A percentile compares a stretch with the other conserved stretches of the same genome.
phyloP scores from a whole-genome alignment of 2,797 vertebrate genomes.

The Sebastiscus tertius region DNA sequence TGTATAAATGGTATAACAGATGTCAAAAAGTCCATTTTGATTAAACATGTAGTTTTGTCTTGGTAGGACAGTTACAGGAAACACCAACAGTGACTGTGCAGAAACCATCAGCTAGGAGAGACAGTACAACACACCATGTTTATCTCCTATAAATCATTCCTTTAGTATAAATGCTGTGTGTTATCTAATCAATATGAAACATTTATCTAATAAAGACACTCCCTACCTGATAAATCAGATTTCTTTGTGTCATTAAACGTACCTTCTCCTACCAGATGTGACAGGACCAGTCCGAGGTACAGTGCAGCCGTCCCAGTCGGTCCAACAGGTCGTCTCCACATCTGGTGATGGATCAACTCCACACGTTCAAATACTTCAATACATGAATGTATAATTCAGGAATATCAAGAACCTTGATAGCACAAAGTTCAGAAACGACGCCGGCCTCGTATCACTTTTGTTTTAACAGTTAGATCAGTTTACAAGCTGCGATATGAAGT shows the following conservation, averaged over 20 bases:
- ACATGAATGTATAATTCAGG: not conserved
- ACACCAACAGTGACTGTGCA: too few species aligned
- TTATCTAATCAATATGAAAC: not conserved
- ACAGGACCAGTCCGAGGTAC: slow-evolving; percentile 57
- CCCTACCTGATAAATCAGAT: not conserved
- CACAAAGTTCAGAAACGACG: not conserved
- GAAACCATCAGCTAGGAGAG: too few species aligned
- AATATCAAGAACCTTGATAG: not conserved
- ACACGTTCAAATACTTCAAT: not conserved
- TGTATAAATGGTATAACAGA: too few species aligned
- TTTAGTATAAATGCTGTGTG: not conserved
- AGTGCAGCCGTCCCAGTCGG: slow-evolving; percentile 42
- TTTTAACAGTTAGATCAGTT: slow-evolving; percentile 44
- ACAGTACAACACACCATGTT: too few species aligned
- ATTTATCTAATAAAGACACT: not conserved
- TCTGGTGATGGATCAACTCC: slow-evolving; percentile 19
- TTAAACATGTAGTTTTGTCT: too few species aligned
- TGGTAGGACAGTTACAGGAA: too few species aligned
- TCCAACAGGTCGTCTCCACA: slow-evolving; percentile 41
- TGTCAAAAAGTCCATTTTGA: too few species aligned
- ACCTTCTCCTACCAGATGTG: slow-evolving; percentile 60
- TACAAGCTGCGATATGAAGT: slow-evolving; percentile 31
- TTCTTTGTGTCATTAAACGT: not conserved
- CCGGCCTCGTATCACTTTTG: slow-evolving; percentile 42
- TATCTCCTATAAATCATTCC: too few species aligned